Evolutionary conservation across 2,113 vertebrate species (phyloP).

Genomic region (Shinisaurus crocodilurus): DNA sequence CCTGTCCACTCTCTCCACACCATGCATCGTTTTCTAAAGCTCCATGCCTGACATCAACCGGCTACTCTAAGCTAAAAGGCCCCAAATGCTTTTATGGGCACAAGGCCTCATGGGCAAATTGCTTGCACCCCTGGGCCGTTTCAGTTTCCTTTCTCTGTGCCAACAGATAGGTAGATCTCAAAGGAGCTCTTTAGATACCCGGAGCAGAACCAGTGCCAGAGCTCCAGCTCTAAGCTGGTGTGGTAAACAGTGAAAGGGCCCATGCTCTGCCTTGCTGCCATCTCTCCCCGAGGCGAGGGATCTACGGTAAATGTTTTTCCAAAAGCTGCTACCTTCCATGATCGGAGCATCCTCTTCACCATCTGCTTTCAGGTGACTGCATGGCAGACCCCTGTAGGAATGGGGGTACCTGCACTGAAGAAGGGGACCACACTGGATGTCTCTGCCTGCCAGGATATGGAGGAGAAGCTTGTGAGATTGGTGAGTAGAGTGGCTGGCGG

Average conservation of each 20-base stretch:
- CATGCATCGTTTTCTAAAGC: not conserved
- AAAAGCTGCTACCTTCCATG: no score
- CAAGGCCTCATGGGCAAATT: no score
- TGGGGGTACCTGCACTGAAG: conserved; percentile 91
- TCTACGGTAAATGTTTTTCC: no score
- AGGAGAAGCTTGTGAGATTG: conserved; percentile 86
- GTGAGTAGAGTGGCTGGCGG: conserved; percentile 70
- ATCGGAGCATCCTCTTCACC: not conserved
- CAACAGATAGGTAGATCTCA: not conserved
- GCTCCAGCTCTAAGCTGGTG: not conserved
- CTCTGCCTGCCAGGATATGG: conserved; percentile 90
- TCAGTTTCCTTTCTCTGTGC: not conserved
- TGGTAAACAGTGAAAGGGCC: not conserved
- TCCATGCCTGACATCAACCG: no score
- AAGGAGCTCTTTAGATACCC: not conserved
- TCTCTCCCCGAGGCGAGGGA: no score
- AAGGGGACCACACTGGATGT: conserved; percentile 70
- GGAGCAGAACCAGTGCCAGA: not conserved
- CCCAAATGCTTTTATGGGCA: no score
- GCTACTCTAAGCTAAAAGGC: no score
- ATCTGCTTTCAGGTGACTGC: conserved; percentile 84
- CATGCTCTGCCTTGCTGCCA: no score
- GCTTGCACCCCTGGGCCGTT: not conserved
- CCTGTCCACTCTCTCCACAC: not conserved
- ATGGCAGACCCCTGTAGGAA: conserved; percentile 89